Evolutionary conservation across 2,113 vertebrate genomes (phyloP), one percentile per base, ranked within the genome.

Genomic region (Saguinus midas): DNA sequence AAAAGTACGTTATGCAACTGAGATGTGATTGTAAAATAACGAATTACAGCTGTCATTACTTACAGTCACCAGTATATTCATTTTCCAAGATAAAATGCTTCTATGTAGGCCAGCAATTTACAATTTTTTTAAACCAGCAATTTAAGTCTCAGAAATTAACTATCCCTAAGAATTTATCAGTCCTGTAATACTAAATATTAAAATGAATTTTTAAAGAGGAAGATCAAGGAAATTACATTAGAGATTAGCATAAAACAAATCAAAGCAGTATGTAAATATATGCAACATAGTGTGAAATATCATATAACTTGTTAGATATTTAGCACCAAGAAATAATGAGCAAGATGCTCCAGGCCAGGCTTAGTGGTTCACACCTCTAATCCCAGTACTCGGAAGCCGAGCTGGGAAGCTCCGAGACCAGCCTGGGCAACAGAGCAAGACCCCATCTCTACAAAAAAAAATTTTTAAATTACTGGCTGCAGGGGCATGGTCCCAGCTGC

Each of bases 121-220:
- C 5, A 76, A 5, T 87, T 81, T 70, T 94, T 76, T 87, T 78
- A 29, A 88, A 72, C 72, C 81, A 95, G 14, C 79, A 89, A 29
- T 73, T 93, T 93, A 87, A 87, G 89, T 8, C 32, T 82, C 23
- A 72, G 25, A 84, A 93, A 82, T 79, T 91, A 95, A 85, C 80
- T 88, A 57, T 73, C 64, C 40, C 2, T 87, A 93, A 80, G 75
- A 48, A 87, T 68, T 89, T 61, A 57, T 70, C 55, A 94, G 40
- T 6, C 14, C 50, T 73, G 83, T 76, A 58, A n/a, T 75, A 57
- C 64, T 82, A 89, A 91, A 13, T 91, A 48, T 23, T 89, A 80
- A 85, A 84, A 92, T 20, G 5, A 58, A 23, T 83, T 52, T 50
- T 87, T 87, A 92, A 35, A 25, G 52, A n/a, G 52, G 55, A 64